Percentiles rank a stretch among this genome's conserved stretches.
phyloP scores from a whole-genome alignment of 2,888 invertebrate genomes.

The Dione juno region DNA sequence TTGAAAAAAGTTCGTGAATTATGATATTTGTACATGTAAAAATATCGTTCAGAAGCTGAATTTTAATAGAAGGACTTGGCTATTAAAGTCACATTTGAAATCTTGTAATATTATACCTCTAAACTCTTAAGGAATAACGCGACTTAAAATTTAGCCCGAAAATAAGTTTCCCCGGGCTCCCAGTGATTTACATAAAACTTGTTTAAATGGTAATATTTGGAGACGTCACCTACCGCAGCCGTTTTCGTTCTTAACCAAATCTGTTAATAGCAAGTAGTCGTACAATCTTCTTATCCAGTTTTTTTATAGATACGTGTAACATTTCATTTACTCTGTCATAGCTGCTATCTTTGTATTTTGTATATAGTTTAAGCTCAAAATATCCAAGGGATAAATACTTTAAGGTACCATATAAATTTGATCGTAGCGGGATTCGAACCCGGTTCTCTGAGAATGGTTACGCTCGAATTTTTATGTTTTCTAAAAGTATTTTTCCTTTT shows the following conservation, averaged over 20 bases:
- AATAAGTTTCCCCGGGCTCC: constrained; percentile 73
- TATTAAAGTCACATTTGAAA: constrained; percentile 69
- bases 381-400: too few species aligned
- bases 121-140: constrained; percentile 73
- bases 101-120: constrained; percentile 76
- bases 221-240: constrained; percentile 76
- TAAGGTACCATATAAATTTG: too few species aligned
- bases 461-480: too few species aligned
- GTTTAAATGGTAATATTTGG: constrained; percentile 84
- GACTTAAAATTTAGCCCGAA: constrained; percentile 73
- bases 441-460: too few species aligned
- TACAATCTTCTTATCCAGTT: not conserved
- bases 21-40: too few species aligned
- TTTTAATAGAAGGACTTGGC: not conserved
- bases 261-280: constrained; percentile 55
- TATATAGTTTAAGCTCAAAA: too few species aligned
- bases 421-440: not conserved
- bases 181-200: constrained; percentile 82
- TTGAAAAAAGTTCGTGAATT: too few species aligned
- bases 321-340: not conserved
- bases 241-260: constrained; percentile 63
- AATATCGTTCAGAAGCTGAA: not conserved
- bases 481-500: too few species aligned
- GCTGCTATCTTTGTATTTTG: too few species aligned
- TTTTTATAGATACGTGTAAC: not conserved